A percentile compares a stretch with the other conserved stretches of the same genome.
Conservation (phyloP, 2,113 vertebrate species). For the Ginglymostoma cirratum region DNA sequence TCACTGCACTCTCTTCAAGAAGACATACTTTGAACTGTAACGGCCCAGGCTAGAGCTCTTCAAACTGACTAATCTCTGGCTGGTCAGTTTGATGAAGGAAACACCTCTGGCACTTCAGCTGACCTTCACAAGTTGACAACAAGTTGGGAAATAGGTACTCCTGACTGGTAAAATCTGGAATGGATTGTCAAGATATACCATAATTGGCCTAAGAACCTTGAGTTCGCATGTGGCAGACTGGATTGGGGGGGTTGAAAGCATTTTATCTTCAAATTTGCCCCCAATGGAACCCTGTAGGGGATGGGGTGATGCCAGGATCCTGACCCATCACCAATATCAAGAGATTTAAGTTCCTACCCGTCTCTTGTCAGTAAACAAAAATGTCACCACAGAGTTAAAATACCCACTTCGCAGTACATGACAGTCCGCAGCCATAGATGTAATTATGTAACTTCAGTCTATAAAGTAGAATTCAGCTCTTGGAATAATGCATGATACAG, state of each 20-base stretch:
- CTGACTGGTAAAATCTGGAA: not conserved
- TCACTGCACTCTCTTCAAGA: not conserved
- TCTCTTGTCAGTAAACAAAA: not conserved
- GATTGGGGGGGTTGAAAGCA: no score
- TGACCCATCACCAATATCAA: not conserved
- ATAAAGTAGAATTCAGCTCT: not conserved
- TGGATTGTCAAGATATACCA: not conserved
- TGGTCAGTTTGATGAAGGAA: not conserved
- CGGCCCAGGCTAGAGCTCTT: not conserved
- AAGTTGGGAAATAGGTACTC: not conserved
- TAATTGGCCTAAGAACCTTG: not conserved
- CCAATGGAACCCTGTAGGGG: no score
- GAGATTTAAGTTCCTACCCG: not conserved
- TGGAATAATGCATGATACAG: not conserved
- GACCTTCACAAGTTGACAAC: no score
- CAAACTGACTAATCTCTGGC: not conserved
- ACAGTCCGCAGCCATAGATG: not conserved
- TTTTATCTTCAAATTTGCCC: not conserved
- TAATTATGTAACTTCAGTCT: not conserved
- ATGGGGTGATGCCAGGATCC: not conserved
- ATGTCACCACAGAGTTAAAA: not conserved
- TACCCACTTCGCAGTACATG: not conserved
- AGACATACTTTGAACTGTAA: not conserved
- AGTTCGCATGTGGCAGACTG: not conserved
- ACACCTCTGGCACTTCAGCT: no score